Conservation (phyloP, 2,888 invertebrate genomes). For the Ophion ellenae region DNA sequence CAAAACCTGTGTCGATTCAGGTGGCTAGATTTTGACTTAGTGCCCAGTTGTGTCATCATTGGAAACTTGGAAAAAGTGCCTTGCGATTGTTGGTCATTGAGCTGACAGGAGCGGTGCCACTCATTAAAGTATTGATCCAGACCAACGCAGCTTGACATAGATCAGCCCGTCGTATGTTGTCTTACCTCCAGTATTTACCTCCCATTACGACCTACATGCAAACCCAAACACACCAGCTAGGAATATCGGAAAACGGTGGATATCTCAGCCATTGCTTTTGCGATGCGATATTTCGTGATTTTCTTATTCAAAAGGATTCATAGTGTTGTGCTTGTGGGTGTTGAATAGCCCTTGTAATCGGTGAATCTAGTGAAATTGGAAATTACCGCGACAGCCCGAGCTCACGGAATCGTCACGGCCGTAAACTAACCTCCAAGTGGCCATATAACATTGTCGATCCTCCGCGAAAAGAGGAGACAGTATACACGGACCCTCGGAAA, state of each 20-base stretch:
- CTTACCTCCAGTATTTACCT: background rate
- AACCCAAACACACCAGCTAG: background rate
- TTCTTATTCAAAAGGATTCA: background rate
- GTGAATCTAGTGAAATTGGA: background rate
- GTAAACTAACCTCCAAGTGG: constrained; percentile 1
- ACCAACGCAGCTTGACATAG: too few species aligned
- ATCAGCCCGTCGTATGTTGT: background rate
- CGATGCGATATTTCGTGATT: background rate
- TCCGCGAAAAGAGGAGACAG: background rate
- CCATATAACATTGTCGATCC: background rate
- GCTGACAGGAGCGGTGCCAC: too few species aligned
- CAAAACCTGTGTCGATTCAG: too few species aligned
- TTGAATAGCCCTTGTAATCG: background rate
- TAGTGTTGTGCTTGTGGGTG: background rate
- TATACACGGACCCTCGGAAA: background rate
- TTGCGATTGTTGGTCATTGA: too few species aligned
- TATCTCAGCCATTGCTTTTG: background rate
- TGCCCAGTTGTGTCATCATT: too few species aligned
- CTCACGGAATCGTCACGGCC: constrained; percentile 1
- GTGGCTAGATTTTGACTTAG: too few species aligned
- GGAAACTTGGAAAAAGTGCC: too few species aligned
- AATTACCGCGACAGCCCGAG: background rate
- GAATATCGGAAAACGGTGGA: background rate
- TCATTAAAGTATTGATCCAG: too few species aligned
- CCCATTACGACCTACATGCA: background rate